phyloP scores from a whole-genome alignment of 2,888 invertebrate genomes.

The Zhuqinia jingwanae region DNA sequence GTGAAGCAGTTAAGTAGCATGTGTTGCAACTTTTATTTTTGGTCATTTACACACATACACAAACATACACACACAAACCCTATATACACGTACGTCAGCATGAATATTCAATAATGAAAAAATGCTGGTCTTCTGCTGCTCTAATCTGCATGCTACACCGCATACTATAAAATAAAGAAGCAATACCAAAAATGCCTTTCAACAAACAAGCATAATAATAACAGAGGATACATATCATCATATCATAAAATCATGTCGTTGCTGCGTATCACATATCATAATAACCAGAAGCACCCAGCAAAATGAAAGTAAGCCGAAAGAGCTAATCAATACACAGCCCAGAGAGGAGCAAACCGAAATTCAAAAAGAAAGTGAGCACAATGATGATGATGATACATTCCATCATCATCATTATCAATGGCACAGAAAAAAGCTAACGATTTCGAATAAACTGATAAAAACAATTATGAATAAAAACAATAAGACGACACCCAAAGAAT shows the following conservation, averaged over 20 bases:
- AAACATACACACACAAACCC: not conserved
- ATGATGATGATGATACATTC: not conserved
- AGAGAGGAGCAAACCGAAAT: not conserved
- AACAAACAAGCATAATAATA: no score
- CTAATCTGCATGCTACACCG: not conserved
- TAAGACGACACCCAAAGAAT: no score
- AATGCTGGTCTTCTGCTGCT: not conserved
- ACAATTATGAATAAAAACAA: no score
- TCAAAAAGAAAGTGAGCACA: not conserved
- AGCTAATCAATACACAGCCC: not conserved
- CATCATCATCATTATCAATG: no score
- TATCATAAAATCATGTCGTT: no score
- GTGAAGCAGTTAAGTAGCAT: not conserved
- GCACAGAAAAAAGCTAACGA: no score
- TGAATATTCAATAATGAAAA: not conserved
- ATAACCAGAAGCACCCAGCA: not conserved
- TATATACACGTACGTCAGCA: not conserved
- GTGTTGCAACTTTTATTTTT: not conserved
- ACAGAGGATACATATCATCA: no score
- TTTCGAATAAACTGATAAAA: no score
- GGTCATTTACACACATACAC: not conserved
- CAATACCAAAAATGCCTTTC: no score
- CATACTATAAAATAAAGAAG: not conserved
- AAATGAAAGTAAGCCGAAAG: not conserved
- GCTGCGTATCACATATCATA: not conserved